phyloP scores from a whole-genome alignment of 2,113 vertebrate species.

The Hystrix brachyura region DNA sequence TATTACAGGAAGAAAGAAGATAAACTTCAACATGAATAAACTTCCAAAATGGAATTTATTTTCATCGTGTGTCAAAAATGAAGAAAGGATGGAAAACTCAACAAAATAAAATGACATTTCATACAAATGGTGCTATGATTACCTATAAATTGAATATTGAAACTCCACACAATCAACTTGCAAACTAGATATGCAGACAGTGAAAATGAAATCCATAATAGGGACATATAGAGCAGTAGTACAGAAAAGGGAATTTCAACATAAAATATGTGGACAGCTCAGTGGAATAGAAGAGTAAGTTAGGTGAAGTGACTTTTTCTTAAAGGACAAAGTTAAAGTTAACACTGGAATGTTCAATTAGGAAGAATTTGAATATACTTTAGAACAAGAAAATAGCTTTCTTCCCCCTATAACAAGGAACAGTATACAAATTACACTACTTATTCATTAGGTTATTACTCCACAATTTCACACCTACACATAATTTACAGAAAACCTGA shows the following conservation, averaged over 20 bases:
- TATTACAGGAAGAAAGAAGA: conserved; percentile 1
- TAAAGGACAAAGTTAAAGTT: background rate
- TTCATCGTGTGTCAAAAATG: conserved; percentile 47
- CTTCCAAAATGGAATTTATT: conserved; percentile 55
- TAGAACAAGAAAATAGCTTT: conserved; percentile 2
- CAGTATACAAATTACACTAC: background rate
- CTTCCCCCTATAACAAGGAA: background rate
- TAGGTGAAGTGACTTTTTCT: background rate
- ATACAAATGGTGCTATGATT: conserved; percentile 54
- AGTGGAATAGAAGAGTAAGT: conserved; percentile 5
- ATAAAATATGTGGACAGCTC: background rate
- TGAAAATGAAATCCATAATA: conserved; percentile 63
- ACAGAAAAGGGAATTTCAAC: conserved; percentile 11
- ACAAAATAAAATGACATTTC: conserved; percentile 55
- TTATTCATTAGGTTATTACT: conserved; percentile 41
- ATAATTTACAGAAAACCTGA: conserved; percentile 55
- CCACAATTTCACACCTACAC: conserved; percentile 41
- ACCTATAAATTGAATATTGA: conserved; percentile 63
- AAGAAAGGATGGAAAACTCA: background rate
- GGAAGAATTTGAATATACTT: conserved; percentile 48
- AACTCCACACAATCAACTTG: conserved; percentile 32
- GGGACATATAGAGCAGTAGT: background rate
- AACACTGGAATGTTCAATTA: conserved; percentile 23
- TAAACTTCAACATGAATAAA: background rate
- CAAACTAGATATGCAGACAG: conserved; percentile 51